Evolutionary conservation across 92 coral and sea anemone species (phyloP).

Genomic region (Isaurus tuberculatus): DNA sequence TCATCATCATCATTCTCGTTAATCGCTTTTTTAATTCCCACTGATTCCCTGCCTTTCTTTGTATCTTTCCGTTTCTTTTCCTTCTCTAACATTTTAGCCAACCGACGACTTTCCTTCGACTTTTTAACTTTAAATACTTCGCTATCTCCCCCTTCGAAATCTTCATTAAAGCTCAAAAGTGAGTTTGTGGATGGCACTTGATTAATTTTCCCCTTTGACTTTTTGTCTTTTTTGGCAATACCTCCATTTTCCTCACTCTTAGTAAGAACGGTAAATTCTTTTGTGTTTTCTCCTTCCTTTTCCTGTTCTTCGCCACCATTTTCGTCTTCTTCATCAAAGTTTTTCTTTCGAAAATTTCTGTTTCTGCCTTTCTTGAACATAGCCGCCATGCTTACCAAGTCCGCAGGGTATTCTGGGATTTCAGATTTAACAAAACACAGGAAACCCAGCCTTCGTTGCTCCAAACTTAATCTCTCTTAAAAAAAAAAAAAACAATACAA

Average conservation of each 20-base stretch:
- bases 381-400: conserved; percentile 77
- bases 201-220: conserved; percentile 63
- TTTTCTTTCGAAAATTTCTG: conserved; percentile 92
- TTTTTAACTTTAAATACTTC: conserved; percentile 93
- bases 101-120: conserved; percentile 94
- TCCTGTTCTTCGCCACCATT: conserved; percentile 50
- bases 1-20: not conserved
- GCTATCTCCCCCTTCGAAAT: conserved; percentile 53
- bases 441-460: too few species aligned
- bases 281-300: conserved; percentile 60
- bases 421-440: not conserved
- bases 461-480: too few species aligned
- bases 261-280: conserved; percentile 44
- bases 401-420: conserved; percentile 65
- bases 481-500: too few species aligned
- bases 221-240: conserved; percentile 40
- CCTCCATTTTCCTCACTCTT: conserved; percentile 35
- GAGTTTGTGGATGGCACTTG: conserved; percentile 75
- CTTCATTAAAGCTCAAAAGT: conserved; percentile 86
- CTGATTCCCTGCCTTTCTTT: conserved; percentile 33
- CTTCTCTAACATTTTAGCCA: conserved; percentile 80
- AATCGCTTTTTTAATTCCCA: conserved; percentile 20
- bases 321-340: conserved; percentile 75
- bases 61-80: conserved; percentile 77
- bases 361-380: conserved; percentile 83